Evolutionary conservation across 2,888 invertebrate species (phyloP), one percentile per base, ranked within the genome.

Genomic region (Salticus scenicus): DNA sequence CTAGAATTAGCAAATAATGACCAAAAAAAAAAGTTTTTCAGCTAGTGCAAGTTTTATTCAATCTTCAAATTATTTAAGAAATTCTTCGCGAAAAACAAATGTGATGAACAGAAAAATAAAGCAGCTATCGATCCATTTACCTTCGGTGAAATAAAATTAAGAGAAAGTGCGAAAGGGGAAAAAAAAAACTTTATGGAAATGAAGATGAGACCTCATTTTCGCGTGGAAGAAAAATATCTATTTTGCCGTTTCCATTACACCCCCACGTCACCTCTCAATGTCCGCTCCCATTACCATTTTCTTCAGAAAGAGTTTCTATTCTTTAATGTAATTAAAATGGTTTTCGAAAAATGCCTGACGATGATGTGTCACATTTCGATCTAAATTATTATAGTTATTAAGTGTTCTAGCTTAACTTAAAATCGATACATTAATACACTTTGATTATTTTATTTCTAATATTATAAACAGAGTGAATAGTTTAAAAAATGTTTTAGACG

Each of bases 121-220:
- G 12, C 1, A 57, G 57, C 20, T 57, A 57, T 57, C 57, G 57
- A 57, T 57, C 57, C 24, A 24, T 57, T 57, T 57, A 57, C 57
- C 57, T 57, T 57, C 57, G 24, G 57, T 24, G 24, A 24, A 24
- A 57, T 24, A 57, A 57, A 57, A 57, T 57, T 57, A 57, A 57
- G 57, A 57, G 57, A 57, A 57, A 24, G 24, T n/a, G 17, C 7
- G 57, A 47, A 17, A 47, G 17, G 17, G 47, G 24, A 24, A 57
- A 57, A 57, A 57, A 57, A 57, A 24, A 57, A 24, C 24, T 57
- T 24, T 57, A 57, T 57, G 57, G 57, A 57, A 57, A 57, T 57
- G 57, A 57, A 57, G 57, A 57, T 57, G 57, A 57, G 57, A 57
- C 20, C 57, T 57, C 57, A 57, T 57, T 57, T 57, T 57, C 24